Conservation (phyloP, 2,888 invertebrate genomes). For the Orthosia gracilis region DNA sequence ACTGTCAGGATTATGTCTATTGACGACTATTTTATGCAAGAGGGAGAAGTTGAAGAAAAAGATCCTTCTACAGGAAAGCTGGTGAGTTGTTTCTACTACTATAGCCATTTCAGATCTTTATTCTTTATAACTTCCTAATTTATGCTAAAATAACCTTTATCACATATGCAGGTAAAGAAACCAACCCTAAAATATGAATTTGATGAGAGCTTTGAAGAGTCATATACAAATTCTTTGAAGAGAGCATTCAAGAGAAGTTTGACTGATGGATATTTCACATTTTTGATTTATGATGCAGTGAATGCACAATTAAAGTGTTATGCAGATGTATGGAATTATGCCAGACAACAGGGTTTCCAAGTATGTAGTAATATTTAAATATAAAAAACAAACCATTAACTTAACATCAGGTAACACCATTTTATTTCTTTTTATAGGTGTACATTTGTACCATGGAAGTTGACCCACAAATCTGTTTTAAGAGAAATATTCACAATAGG, state of each 20-base stretch:
- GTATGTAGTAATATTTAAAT: constrained; percentile 83
- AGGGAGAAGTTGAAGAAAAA: constrained; percentile 94
- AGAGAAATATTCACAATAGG: constrained; percentile 96
- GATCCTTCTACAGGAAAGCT: constrained; percentile 94
- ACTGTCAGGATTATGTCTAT: constrained; percentile 98
- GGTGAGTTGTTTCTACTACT: constrained; percentile 79
- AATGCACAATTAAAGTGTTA: constrained; percentile 96
- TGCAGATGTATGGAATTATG: constrained; percentile 97
- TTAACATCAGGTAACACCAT: constrained; percentile 12
- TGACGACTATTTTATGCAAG: constrained; percentile 98
- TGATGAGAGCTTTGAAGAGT: constrained; percentile 95
- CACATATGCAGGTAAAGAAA: constrained; percentile 86
- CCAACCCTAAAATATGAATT: constrained; percentile 97
- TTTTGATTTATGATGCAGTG: constrained; percentile 98
- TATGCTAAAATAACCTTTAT: constrained; percentile 1
- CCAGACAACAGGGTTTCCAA: constrained; percentile 96
- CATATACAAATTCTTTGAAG: constrained; percentile 95
- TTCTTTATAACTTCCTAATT: neutral
- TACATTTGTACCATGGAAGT: constrained; percentile 97
- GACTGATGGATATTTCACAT: constrained; percentile 97
- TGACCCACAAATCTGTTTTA: constrained; percentile 94
- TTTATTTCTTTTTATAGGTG: constrained; percentile 91
- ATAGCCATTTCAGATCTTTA: neutral
- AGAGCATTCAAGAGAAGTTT: constrained; percentile 98
- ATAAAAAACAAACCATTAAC: neutral